Evolutionary conservation across 2,888 invertebrate genomes (phyloP), one percentile per base, ranked within the genome.

Genomic region (Aphodius sticticus): DNA sequence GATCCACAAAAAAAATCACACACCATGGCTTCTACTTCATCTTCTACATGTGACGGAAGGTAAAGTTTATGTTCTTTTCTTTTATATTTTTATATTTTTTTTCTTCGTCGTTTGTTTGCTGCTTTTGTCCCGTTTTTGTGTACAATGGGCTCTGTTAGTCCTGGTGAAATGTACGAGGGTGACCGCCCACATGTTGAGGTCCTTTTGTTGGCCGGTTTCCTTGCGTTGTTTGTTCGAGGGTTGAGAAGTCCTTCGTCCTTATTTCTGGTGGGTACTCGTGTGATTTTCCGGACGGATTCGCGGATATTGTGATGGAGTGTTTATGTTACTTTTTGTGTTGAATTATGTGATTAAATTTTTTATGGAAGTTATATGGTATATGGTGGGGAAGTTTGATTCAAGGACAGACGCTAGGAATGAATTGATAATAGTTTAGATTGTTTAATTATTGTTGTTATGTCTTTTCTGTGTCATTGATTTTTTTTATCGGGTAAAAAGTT

Each of bases 171-270:
- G 53, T 7, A 53, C 53, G 9, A 53, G 53, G 53, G 53, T 53
- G 53, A 53, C 53, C 77, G 75, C 78, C 75, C 78, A 78, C 78
- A 78, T 78, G 78, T 78, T 78, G 78, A 76, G 76, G 76, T 78
- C 78, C 78, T 78, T 78, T 78, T 78, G 78, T 78, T 69, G 75
- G 37, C 75, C 70, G 76, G 37, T 78, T 78, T 78, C 76, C 78
- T 78, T 53, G 12, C 12, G 53, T 9, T 53, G 53, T 53, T 53
- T 53, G 53, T 53, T 53, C 53, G 53, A 3, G 53, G 53, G 53
- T 53, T 53, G 53, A 53, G 53, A 53, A 5, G 53, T 53, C 53
- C 53, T 53, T 53, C 12, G 53, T 0, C 53, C 26, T 26, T 26
- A 26, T 26, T 26, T 26, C 26, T 26, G 12, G 9, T 53, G 53